Base-by-base conservation (phyloP, 2,888 invertebrate genomes). In the Meteorus cinctellus region DNA sequence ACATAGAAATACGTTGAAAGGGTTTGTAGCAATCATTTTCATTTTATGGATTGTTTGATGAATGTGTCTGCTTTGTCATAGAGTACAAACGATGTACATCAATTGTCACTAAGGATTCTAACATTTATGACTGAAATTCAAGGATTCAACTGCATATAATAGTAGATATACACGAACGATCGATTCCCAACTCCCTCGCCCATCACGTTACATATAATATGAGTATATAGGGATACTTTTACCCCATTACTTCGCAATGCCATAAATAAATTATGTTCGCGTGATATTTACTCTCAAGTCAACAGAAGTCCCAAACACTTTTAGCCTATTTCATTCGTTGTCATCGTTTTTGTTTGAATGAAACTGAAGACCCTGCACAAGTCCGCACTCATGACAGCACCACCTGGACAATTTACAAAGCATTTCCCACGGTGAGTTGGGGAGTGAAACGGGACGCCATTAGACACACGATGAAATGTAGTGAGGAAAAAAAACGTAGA, bases 201-300 rank as follows among this genome's bases (percentile, higher is more conserved):
- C 63, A 6, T 36, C 31, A 62, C 14, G 14, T 63, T 14, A 36
- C 36, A 36, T 16, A 34, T 34, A 16, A 63, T 31, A 63, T 36
- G 29, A 36, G 34, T 34, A 36, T 48, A n/a, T 48, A 48, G n/a
- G 16, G n/a, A 48, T 48, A 48, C n/a, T 48, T 48, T 48, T 48
- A 16, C 48, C n/a, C 48, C 16, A 63, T 63, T 16, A 34, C 63
- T 63, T 63, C 8, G 10, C 45, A 36, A n/a, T 6, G 63, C 77
- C 76, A 78, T 84, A 84, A 83, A 84, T 83, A 83, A 84, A 82
- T 84, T 83, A 82, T 76, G 77, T 74, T 84, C 82, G 80, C 82
- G 83, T 82, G 83, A 83, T 82, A 81, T 84, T 82, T 81, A 80
- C 80, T 79, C 51, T 69, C 29, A 36, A 41, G 72, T 41, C 63